Evolutionary conservation across 2,888 invertebrate species (phyloP).

Genomic region (Heliconius ismenius): DNA sequence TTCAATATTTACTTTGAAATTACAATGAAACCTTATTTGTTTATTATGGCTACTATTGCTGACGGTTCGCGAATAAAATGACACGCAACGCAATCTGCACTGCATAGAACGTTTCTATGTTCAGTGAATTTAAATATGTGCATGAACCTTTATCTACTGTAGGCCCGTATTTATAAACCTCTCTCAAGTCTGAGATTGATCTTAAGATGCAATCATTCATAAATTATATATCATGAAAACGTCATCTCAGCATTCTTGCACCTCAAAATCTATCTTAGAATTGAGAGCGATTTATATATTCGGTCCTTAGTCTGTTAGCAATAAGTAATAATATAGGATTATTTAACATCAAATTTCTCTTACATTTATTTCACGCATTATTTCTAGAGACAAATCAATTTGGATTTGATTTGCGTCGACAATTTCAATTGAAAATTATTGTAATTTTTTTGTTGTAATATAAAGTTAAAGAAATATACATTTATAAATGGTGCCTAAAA

Average conservation of each 20-base stretch:
- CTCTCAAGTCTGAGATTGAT: too few relatives aligned
- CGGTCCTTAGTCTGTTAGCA: too few relatives aligned
- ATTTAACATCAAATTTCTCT: background rate
- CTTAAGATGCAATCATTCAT: too few relatives aligned
- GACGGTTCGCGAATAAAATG: background rate
- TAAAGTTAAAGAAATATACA: too few relatives aligned
- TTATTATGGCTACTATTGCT: background rate
- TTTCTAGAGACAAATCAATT: background rate
- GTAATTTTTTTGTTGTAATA: too few relatives aligned
- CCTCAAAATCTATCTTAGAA: too few relatives aligned
- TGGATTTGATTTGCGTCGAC: background rate
- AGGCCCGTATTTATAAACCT: background rate
- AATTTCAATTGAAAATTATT: background rate
- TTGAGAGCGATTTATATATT: too few relatives aligned
- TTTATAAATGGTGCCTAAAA: too few relatives aligned
- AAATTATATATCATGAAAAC: too few relatives aligned
- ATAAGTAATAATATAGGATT: too few relatives aligned
- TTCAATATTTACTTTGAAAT: background rate
- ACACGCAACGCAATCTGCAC: slow-evolving; percentile 11
- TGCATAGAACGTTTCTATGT: background rate
- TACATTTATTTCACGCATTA: background rate
- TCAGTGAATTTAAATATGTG: background rate
- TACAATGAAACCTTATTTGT: slow-evolving; percentile 6
- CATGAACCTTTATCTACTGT: background rate
- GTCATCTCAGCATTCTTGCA: too few relatives aligned